Percentiles rank a stretch among this genome's conserved stretches.
phyloP scores from a whole-genome alignment of 2,888 invertebrate genomes.

The Trachelus troglodyta region DNA sequence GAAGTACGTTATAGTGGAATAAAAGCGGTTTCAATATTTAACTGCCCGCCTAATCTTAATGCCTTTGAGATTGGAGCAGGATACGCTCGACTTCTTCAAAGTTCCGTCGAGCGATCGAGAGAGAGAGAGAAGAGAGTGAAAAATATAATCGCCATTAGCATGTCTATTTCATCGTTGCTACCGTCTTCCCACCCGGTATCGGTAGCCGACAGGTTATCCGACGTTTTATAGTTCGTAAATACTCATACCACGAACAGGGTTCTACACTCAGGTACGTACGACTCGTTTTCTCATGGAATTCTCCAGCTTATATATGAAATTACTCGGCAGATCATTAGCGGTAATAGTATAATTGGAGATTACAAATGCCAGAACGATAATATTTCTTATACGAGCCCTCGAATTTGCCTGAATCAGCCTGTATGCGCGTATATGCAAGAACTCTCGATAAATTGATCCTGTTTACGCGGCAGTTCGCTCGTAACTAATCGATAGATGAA shows the following conservation, averaged over 20 bases:
- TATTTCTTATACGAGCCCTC: background rate
- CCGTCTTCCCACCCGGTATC: background rate
- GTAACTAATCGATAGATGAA: constrained; percentile 25
- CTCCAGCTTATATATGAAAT: background rate
- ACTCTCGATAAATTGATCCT: background rate
- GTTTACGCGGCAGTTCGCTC: background rate
- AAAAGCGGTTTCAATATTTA: constrained; percentile 64
- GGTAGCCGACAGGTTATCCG: background rate
- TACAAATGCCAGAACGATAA: background rate
- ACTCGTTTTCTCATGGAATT: background rate
- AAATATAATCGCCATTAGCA: background rate
- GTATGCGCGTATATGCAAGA: background rate
- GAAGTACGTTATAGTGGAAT: constrained; percentile 61
- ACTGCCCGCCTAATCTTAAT: constrained; percentile 8
- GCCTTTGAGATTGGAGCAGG: constrained; percentile 2
- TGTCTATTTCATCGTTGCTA: background rate
- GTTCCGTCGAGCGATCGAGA: constrained; percentile 1
- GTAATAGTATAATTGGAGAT: background rate
- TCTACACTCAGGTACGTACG: background rate
- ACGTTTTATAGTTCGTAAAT: background rate
- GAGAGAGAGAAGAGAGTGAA: background rate
- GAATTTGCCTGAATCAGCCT: background rate
- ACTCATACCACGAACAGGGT: background rate
- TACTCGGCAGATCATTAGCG: background rate
- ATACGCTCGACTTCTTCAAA: background rate